These are phyloP conservation scores for Micromesistius poutassou DNA, from an alignment of 2,797 vertebrate species.

Conservation along the genomic window DNA sequence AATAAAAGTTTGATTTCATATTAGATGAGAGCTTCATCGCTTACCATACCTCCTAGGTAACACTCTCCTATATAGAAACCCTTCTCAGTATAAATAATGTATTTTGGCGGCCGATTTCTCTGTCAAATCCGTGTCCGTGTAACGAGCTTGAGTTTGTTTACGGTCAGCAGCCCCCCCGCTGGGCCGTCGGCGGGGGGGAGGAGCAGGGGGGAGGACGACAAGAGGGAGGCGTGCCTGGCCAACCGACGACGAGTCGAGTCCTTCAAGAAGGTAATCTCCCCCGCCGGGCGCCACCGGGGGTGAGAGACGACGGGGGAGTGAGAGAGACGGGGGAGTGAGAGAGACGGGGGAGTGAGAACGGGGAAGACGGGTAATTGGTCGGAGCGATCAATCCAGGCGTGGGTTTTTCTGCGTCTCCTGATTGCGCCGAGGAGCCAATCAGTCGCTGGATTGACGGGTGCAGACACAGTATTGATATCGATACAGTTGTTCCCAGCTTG, in stretches of 20 bases:
- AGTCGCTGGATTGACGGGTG: too few species aligned
- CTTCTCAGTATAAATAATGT: neutral
- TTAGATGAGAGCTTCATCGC: neutral
- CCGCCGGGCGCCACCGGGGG: neutral
- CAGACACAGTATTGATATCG: too few species aligned
- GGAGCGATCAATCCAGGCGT: too few species aligned
- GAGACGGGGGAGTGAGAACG: too few species aligned
- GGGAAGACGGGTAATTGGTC: too few species aligned
- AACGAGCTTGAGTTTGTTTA: neutral
- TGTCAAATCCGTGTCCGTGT: neutral
- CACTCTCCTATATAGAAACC: neutral
- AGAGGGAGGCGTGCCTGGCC: slow-evolving; percentile 71
- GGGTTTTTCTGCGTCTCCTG: too few species aligned
- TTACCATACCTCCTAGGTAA: neutral
- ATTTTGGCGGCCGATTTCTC: neutral
- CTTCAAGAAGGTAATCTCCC: slow-evolving; percentile 84
- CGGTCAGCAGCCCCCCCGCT: slow-evolving; percentile 72
- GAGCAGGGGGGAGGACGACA: slow-evolving; percentile 83
- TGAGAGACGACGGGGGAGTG: too few species aligned
- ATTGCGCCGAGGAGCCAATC: too few species aligned
- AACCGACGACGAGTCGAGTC: slow-evolving; percentile 82
- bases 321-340: too few species aligned
- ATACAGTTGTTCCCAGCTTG: too few species aligned
- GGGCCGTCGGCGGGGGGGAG: slow-evolving; percentile 76
- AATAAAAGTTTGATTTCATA: too few species aligned